Conservation (phyloP, 2,797 vertebrate genomes). For the Cossypha dichroa region DNA sequence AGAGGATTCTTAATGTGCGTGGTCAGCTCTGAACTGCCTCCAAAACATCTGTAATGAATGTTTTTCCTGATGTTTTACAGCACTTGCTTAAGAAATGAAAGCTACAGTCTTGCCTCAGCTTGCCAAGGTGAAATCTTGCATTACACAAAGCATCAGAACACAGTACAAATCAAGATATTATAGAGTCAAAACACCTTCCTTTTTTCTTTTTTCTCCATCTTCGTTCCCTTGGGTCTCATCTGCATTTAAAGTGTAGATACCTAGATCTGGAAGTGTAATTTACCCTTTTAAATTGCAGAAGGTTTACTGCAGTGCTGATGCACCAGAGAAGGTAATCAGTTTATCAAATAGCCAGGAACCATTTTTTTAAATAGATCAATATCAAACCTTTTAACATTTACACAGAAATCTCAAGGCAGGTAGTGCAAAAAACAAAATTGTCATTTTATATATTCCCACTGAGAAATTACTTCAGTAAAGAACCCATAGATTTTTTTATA, state of each 20-base stretch:
- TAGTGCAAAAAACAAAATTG: not conserved
- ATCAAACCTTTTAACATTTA: not conserved
- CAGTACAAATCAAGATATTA: not conserved
- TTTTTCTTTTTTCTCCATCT: not conserved
- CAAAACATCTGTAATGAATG: not conserved
- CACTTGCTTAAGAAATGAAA: not conserved
- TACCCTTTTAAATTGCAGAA: not conserved
- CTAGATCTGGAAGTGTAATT: not conserved
- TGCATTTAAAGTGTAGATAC: not conserved
- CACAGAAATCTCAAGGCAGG: not conserved
- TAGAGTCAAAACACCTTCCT: not conserved
- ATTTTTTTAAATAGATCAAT: not conserved
- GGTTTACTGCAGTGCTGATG: not conserved
- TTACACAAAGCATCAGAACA: not conserved
- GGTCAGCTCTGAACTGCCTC: not conserved
- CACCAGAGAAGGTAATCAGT: not conserved
- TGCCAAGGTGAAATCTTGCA: not conserved
- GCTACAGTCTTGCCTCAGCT: not conserved
- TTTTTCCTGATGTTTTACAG: not conserved
- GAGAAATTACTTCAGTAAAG: not conserved
- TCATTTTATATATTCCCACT: not conserved
- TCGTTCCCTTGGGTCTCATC: accelerated
- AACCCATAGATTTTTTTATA: not conserved
- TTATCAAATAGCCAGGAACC: not conserved
- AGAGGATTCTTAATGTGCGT: not conserved